Evolutionary conservation across 2,797 vertebrate genomes (phyloP).

Genomic region (Ambastaia sidthimunki): DNA sequence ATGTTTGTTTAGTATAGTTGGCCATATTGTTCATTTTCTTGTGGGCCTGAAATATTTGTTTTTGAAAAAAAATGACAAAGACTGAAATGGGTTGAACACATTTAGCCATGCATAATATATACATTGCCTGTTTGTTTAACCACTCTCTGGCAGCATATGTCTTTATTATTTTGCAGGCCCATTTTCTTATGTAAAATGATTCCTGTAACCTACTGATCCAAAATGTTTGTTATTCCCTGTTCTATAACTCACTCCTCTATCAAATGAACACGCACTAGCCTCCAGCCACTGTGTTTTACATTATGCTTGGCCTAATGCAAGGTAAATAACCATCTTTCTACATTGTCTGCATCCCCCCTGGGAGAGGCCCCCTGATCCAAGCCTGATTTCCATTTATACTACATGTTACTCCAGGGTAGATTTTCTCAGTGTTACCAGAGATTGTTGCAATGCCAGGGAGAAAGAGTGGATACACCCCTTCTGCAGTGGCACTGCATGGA

Average conservation of each 20-base stretch:
- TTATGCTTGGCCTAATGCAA: conserved; percentile 49
- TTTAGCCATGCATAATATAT: conserved; percentile 22
- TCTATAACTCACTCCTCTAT: conserved; percentile 41
- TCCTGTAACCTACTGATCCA: conserved; percentile 56
- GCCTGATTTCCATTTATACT: conserved; percentile 59
- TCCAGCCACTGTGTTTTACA: conserved; percentile 55
- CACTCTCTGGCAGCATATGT: conserved; percentile 5
- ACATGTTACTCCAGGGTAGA: conserved; percentile 43
- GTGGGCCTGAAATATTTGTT: conserved; percentile 28
- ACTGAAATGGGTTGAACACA: conserved; percentile 30
- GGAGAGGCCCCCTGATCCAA: conserved; percentile 45
- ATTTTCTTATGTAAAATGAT: conserved; percentile 53
- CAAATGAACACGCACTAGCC: conserved; percentile 50
- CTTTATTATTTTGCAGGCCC: conserved; percentile 43
- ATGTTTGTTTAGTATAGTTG: conserved; percentile 32
- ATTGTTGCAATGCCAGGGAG: conserved; percentile 28
- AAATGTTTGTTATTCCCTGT: conserved; percentile 54
- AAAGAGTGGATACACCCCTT: conserved; percentile 20
- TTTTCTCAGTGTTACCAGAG: conserved; percentile 26
- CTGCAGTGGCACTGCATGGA: background rate
- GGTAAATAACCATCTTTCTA: conserved; percentile 56
- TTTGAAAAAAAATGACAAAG: conserved; percentile 13
- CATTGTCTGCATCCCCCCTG: conserved; percentile 41
- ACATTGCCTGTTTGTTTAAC: conserved; percentile 30
- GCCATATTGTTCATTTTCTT: conserved; percentile 10